Percentiles rank a stretch among this genome's conserved stretches.
Evolutionary conservation across 2,797 vertebrate species (phyloP).

Genomic region (Gymnoscopelus microlampas): DNA sequence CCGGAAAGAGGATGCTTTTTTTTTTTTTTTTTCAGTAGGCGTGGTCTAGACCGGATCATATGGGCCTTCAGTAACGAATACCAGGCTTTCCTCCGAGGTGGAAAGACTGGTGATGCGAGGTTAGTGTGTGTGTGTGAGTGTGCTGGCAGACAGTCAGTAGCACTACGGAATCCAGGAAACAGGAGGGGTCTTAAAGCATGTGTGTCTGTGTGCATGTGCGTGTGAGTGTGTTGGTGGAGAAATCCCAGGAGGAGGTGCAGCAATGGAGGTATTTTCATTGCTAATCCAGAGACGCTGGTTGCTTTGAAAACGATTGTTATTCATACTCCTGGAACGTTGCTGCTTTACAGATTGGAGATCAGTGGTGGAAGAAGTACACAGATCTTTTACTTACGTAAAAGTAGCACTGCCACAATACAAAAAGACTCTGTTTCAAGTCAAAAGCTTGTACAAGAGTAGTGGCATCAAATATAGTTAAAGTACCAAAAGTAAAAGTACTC

Average conservation of each 20-base stretch:
- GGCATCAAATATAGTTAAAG: no score
- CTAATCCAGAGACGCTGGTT: constrained; percentile 44
- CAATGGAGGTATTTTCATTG: constrained; percentile 37
- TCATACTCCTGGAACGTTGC: neutral
- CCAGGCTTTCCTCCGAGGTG: no score
- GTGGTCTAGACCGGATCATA: no score
- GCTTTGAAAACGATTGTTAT: constrained; percentile 17
- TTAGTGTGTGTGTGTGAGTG: constrained; percentile 3
- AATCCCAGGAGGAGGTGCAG: constrained; percentile 30
- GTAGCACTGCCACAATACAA: no score
- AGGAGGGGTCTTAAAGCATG: constrained; percentile 5
- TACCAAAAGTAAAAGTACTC: no score
- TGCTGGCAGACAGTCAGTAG: neutral
- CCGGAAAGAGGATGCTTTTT: no score
- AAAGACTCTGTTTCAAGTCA: no score
- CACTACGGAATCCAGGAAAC: neutral
- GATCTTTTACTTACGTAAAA: no score
- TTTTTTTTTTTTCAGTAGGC: no score
- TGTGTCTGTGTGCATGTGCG: neutral
- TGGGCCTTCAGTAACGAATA: no score
- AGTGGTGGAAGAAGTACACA: neutral
- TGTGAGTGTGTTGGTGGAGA: constrained; percentile 16
- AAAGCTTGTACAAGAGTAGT: no score
- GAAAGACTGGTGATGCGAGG: no score
- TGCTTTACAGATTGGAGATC: constrained; percentile 18